Conservation (phyloP, 2,888 invertebrate species). For the Helleia helle region DNA sequence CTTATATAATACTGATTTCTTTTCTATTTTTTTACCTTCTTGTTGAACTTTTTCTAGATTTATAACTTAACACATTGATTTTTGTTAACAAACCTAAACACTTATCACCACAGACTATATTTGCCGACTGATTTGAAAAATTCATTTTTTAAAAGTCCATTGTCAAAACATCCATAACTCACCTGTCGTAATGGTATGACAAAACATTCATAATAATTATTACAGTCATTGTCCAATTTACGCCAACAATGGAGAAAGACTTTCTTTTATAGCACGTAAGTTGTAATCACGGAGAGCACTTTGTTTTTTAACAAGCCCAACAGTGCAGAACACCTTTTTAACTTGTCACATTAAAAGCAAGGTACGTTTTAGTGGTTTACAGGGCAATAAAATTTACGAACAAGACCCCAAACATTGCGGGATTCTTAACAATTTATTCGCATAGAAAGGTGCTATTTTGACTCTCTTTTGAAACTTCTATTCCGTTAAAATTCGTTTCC, state of each 20-base stretch:
- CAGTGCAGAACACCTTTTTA: conserved; percentile 53
- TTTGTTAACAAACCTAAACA: background rate
- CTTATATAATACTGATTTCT: no score
- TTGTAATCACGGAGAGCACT: conserved; percentile 53
- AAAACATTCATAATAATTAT: conserved; percentile 42
- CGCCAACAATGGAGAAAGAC: conserved; percentile 57
- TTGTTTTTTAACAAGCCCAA: conserved; percentile 55
- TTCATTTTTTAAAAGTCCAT: conserved; percentile 14
- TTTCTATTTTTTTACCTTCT: no score
- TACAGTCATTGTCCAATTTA: conserved; percentile 40
- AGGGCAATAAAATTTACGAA: conserved; percentile 55
- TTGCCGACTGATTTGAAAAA: conserved; percentile 5
- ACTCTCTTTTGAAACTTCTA: conserved; percentile 25
- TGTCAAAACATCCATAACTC: conserved; percentile 32
- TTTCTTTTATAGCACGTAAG: conserved; percentile 52
- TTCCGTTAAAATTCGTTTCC: conserved; percentile 25
- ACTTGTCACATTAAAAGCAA: conserved; percentile 46
- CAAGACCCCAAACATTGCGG: conserved; percentile 69
- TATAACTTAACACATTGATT: no score
- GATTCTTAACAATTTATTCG: conserved; percentile 39
- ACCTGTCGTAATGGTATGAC: conserved; percentile 40
- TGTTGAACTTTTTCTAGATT: no score
- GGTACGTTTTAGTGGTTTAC: conserved; percentile 69
- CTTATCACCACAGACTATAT: background rate
- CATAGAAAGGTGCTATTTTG: conserved; percentile 30